Conservation (phyloP, 2,113 vertebrate genomes). For the Rhynchomys soricoides region DNA sequence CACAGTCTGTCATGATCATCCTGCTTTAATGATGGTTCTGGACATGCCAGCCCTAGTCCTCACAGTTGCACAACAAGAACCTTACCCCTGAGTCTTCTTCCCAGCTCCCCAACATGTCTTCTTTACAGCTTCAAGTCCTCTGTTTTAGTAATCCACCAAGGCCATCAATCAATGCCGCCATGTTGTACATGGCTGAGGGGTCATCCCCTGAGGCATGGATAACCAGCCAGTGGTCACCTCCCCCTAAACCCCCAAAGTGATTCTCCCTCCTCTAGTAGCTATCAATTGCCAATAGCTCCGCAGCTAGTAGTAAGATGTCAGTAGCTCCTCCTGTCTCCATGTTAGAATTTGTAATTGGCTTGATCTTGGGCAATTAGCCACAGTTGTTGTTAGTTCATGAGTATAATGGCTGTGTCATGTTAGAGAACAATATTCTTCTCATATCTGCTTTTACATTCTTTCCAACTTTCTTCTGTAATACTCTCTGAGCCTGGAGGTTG, state of each 20-base stretch:
- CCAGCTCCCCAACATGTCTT: not conserved
- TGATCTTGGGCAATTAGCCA: not conserved
- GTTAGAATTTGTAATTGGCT: not conserved
- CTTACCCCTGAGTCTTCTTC: not conserved
- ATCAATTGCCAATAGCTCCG: not conserved
- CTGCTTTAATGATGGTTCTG: not conserved
- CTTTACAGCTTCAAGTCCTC: not conserved
- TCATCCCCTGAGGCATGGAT: not conserved
- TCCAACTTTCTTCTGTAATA: not conserved
- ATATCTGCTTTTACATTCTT: not conserved
- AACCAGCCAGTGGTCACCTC: not conserved
- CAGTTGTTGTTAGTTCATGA: not conserved
- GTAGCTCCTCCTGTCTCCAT: not conserved
- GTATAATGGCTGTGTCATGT: not conserved
- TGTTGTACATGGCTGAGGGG: not conserved
- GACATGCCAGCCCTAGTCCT: not conserved
- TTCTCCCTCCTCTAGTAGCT: not conserved
- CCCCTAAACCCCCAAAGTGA: not conserved
- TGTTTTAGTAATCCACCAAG: not conserved
- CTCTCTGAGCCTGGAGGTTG: not conserved
- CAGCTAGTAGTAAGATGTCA: no score
- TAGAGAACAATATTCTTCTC: not conserved
- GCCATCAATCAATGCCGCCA: not conserved
- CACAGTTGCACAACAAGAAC: not conserved
- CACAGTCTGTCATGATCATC: not conserved